These are phyloP conservation scores for Hirtodrosophila alboralis DNA, from an alignment of 2,888 invertebrate genomes.

Conservation along the genomic window DNA sequence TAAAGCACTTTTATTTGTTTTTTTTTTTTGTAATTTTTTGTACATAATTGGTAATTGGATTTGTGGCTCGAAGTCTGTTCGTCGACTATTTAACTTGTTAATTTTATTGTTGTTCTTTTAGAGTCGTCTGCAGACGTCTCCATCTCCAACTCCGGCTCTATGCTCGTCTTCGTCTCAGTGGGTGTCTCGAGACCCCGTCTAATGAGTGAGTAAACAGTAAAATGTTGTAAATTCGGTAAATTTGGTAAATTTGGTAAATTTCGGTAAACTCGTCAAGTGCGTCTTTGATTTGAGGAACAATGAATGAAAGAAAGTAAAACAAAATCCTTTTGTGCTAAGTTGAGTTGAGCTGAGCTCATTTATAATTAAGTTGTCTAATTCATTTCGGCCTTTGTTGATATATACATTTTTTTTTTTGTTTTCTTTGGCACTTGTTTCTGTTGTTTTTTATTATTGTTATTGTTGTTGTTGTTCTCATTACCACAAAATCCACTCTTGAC, in stretches of 20 bases:
- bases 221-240: constrained; percentile 53
- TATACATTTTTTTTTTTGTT: constrained; percentile 37
- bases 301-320: constrained; percentile 37
- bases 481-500: constrained; percentile 77
- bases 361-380: constrained; percentile 82
- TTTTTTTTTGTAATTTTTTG: constrained; percentile 5
- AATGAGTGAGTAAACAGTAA: constrained; percentile 75
- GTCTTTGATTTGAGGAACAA: constrained; percentile 35
- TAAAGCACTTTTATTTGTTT: not conserved
- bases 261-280: constrained; percentile 20
- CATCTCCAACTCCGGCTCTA: not conserved
- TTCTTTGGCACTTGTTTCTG: constrained; percentile 46
- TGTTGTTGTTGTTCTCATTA: constrained; percentile 63
- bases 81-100: constrained; percentile 76
- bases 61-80: constrained; percentile 67
- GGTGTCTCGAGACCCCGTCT: constrained; percentile 45
- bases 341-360: constrained; percentile 60
- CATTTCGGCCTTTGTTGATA: constrained; percentile 76
- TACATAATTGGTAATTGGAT: constrained; percentile 71
- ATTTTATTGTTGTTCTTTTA: constrained; percentile 78
- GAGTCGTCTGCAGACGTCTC: constrained; percentile 49
- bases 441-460: constrained; percentile 28
- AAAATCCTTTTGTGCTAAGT: constrained; percentile 67
- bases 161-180: constrained; percentile 8
- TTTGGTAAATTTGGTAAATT: constrained; percentile 47